Evolutionary conservation across 2,888 invertebrate species (phyloP).

Genomic region (Trichopria drosophilae): DNA sequence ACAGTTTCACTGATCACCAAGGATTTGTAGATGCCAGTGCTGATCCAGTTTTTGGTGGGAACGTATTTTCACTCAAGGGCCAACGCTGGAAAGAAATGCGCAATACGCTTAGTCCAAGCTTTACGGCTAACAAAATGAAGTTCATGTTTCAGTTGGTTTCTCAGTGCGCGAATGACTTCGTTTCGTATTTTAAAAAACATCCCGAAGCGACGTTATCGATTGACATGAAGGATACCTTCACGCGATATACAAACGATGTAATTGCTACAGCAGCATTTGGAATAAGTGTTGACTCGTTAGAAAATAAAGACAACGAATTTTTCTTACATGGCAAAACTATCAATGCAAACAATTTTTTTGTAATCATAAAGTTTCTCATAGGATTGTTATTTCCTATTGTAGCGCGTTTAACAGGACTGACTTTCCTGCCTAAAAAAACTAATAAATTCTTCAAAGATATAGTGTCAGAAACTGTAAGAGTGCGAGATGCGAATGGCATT

Average conservation of each 20-base stretch:
- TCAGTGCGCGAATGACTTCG: conserved; percentile 46
- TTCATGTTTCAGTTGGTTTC: conserved; percentile 44
- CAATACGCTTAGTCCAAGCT: conserved; percentile 61
- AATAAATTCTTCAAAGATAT: conserved; percentile 33
- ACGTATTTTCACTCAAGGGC: conserved; percentile 42
- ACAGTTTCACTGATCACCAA: conserved; percentile 40
- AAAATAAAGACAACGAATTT: conserved; percentile 62
- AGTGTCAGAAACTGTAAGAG: conserved; percentile 57
- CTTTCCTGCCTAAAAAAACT: conserved; percentile 19
- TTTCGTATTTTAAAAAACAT: conserved; percentile 35
- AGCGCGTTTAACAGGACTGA: conserved; percentile 19
- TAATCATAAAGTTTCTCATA: conserved; percentile 6
- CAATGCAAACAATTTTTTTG: conserved; percentile 24
- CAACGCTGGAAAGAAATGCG: conserved; percentile 61
- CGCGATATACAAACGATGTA: conserved; percentile 63
- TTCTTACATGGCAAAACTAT: conserved; percentile 53
- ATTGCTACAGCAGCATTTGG: conserved; percentile 65
- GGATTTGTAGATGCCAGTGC: conserved; percentile 36
- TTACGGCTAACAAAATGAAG: too few relatives aligned
- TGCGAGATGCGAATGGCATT: too few relatives aligned
- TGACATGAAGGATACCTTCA: conserved; percentile 59
- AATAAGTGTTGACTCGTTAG: conserved; percentile 61
- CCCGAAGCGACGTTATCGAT: conserved; percentile 41
- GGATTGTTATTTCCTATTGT: conserved; percentile 18
- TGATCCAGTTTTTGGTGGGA: conserved; percentile 41